Conservation (phyloP, 2,888 invertebrate species). For the Morpho deidamia region DNA sequence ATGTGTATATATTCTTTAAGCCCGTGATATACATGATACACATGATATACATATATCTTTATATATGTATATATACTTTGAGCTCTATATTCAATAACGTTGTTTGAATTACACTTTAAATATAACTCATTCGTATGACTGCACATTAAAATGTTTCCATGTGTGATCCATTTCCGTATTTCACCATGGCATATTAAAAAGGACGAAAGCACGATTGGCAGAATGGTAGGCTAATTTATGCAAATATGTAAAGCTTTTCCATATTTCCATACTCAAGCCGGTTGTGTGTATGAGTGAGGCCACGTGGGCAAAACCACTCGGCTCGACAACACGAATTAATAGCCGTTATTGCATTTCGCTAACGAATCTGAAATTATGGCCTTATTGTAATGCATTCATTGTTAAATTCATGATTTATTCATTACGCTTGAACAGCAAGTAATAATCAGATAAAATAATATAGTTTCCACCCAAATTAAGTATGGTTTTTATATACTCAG, state of each 20-base stretch:
- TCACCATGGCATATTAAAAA: not conserved
- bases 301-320: slow-evolving; percentile 14
- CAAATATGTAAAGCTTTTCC: slow-evolving; percentile 19
- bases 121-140: too few relatives aligned
- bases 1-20: too few relatives aligned
- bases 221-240: not conserved
- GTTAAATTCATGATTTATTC: slow-evolving; percentile 19
- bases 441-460: slow-evolving; percentile 16
- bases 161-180: not conserved
- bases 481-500: not conserved
- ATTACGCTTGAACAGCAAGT: slow-evolving; percentile 14
- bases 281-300: slow-evolving; percentile 10
- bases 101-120: too few relatives aligned
- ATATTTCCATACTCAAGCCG: slow-evolving; percentile 36
- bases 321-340: slow-evolving; percentile 45
- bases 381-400: slow-evolving; percentile 21
- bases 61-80: too few relatives aligned
- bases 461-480: not conserved
- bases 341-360: slow-evolving; percentile 53
- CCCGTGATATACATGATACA: too few relatives aligned
- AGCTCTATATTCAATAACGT: too few relatives aligned
- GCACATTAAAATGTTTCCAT: not conserved
- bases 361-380: slow-evolving; percentile 47
- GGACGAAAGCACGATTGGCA: too few relatives aligned
- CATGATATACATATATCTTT: too few relatives aligned